These are phyloP conservation scores for Clamator glandarius DNA, from an alignment of 2,797 vertebrate genomes.

Conservation along the genomic window DNA sequence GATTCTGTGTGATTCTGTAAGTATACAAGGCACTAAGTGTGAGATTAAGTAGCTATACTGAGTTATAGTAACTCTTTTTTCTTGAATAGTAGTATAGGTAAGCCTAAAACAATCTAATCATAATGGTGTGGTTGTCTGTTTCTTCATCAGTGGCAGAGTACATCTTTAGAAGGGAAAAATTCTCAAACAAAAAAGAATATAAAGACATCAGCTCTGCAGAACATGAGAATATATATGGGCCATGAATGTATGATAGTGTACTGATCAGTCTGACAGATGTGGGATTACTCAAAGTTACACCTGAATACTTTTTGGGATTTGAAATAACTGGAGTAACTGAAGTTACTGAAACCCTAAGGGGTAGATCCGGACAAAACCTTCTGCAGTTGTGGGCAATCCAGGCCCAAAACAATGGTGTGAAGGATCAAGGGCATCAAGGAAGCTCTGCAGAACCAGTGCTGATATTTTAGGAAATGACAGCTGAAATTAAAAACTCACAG, in stretches of 20 bases:
- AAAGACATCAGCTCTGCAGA: background rate
- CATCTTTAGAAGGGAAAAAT: background rate
- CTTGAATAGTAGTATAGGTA: background rate
- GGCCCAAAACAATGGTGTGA: fast-evolving
- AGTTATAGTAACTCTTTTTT: background rate
- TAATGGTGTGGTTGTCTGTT: background rate
- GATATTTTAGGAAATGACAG: background rate
- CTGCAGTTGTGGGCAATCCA: background rate
- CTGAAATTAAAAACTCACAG: background rate
- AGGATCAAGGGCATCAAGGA: background rate
- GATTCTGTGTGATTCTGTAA: no score
- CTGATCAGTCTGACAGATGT: background rate
- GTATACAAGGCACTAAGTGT: background rate
- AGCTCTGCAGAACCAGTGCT: background rate
- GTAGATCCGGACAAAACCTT: background rate
- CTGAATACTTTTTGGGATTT: background rate
- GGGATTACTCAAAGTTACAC: background rate
- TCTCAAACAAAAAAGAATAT: background rate
- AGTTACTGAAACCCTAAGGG: background rate
- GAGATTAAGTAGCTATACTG: background rate
- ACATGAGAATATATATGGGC: background rate
- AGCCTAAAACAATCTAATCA: background rate
- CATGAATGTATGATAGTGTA: background rate
- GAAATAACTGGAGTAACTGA: background rate
- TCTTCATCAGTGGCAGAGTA: background rate